Percentiles rank a stretch among this genome's conserved stretches.
These are phyloP conservation scores for Sebastes steindachneri DNA, from an alignment of 2,797 vertebrate species.

Conservation along the genomic window DNA sequence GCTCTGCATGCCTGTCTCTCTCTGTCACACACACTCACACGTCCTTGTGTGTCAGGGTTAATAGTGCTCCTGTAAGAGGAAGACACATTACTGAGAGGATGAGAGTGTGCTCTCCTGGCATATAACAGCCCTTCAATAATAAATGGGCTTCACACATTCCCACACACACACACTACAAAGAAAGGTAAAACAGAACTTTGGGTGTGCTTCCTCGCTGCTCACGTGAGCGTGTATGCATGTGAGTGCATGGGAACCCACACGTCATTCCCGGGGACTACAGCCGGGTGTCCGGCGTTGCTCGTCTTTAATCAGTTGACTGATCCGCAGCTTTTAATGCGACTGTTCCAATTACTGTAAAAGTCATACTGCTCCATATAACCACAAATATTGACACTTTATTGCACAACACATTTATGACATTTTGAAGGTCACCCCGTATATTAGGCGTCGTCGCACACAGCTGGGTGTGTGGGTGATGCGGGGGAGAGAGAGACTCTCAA, in stretches of 20 bases:
- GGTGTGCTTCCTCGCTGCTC: not conserved
- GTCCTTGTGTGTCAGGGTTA: constrained; percentile 77
- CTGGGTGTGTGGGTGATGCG: constrained; percentile 68
- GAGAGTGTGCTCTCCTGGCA: constrained; percentile 72
- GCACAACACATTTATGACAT: constrained; percentile 99
- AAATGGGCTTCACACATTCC: constrained; percentile 69
- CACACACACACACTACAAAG: constrained; percentile 38
- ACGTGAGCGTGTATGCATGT: not conserved
- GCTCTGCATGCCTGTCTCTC: constrained; percentile 20
- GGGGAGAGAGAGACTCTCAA: constrained; percentile 89
- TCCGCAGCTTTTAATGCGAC: constrained; percentile 98
- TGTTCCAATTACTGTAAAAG: constrained; percentile 99
- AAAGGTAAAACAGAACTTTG: constrained; percentile 55
- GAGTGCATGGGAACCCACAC: not conserved
- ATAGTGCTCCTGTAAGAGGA: constrained; percentile 77
- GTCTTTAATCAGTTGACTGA: constrained; percentile 98
- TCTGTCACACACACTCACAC: not conserved
- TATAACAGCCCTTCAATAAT: constrained; percentile 77
- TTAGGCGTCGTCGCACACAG: constrained; percentile 93
- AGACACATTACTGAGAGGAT: constrained; percentile 76
- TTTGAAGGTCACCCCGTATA: constrained; percentile 99
- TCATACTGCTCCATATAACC: constrained; percentile 98
- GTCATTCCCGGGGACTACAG: constrained; percentile 67
- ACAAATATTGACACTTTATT: constrained; percentile 99
- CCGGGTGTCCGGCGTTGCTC: constrained; percentile 83